A percentile compares a stretch with the other conserved stretches of the same genome.
Conservation (phyloP, 2,113 vertebrate species). For the Scopus umbretta region DNA sequence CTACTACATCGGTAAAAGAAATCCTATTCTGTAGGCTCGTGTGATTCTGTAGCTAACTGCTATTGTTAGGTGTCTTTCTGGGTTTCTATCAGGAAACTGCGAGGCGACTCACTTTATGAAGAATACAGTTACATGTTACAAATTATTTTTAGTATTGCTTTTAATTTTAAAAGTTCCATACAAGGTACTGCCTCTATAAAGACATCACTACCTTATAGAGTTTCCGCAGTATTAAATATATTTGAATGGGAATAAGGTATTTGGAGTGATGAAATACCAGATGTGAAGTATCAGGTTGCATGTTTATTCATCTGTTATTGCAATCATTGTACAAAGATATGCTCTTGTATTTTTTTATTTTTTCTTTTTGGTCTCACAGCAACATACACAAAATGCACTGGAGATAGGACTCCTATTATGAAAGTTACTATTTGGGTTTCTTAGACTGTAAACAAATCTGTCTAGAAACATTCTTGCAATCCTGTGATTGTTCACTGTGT, state of each 20-base stretch:
- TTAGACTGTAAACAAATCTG: conserved; percentile 26
- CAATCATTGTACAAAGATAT: conserved; percentile 41
- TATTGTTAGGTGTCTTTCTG: not conserved
- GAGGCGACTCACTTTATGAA: conserved; percentile 43
- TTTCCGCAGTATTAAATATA: conserved; percentile 58
- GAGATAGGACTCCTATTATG: conserved; percentile 37
- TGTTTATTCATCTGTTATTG: conserved; percentile 77
- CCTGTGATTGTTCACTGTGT: not conserved
- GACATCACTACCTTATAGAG: conserved; percentile 61
- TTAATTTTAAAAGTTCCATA: conserved; percentile 61
- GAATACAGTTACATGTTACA: conserved; percentile 19
- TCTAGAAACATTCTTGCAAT: conserved; percentile 26
- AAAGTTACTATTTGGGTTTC: conserved; percentile 52
- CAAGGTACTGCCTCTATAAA: conserved; percentile 57
- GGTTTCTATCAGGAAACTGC: not conserved
- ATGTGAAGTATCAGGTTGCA: conserved; percentile 77
- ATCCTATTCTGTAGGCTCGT: not conserved
- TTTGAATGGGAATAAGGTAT: conserved; percentile 59
- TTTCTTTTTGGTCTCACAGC: conserved; percentile 63
- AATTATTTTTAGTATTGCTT: conserved; percentile 52
- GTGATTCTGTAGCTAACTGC: not conserved
- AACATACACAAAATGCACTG: conserved; percentile 9
- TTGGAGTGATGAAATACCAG: conserved; percentile 66
- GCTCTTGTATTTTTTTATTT: conserved; percentile 30
- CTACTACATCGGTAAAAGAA: not conserved